phyloP scores from a whole-genome alignment of 2,888 invertebrate species.

The Hemithea aestivaria region DNA sequence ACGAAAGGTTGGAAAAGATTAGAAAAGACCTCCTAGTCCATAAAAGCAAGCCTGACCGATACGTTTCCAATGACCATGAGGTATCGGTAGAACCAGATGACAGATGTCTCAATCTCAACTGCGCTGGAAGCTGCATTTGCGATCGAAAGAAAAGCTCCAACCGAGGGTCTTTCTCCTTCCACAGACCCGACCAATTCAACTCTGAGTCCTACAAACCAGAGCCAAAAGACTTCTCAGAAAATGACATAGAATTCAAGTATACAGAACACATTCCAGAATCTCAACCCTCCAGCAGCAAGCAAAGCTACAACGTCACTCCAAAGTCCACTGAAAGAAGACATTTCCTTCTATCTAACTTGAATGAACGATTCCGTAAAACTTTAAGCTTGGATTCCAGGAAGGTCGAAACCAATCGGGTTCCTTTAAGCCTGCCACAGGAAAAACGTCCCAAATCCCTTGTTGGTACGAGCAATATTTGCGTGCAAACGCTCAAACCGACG shows the following conservation, averaged over 20 bases:
- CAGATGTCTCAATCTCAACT: constrained; percentile 58
- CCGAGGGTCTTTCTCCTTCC: constrained; percentile 68
- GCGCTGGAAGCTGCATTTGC: constrained; percentile 65
- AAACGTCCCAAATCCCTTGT: constrained; percentile 69
- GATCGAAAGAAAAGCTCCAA: constrained; percentile 61
- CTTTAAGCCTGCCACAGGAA: constrained; percentile 56
- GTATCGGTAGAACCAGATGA: constrained; percentile 57
- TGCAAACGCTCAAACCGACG: constrained; percentile 50
- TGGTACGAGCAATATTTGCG: constrained; percentile 62
- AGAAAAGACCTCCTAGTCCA: constrained; percentile 66
- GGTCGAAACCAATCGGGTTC: constrained; percentile 60
- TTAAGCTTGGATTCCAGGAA: constrained; percentile 73
- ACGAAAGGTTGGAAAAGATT: constrained; percentile 69
- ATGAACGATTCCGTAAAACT: constrained; percentile 71
- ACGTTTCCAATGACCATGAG: constrained; percentile 65
- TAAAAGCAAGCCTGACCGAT: constrained; percentile 64
- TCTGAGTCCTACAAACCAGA: constrained; percentile 52
- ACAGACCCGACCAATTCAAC: constrained; percentile 56
- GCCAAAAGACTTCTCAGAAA: constrained; percentile 59
- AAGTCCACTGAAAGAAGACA: constrained; percentile 68
- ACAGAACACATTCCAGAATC: constrained; percentile 67
- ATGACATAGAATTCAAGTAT: constrained; percentile 72
- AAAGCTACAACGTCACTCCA: constrained; percentile 67
- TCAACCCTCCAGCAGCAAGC: constrained; percentile 68
- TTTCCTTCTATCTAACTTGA: constrained; percentile 65